Base-by-base conservation (phyloP, 2,888 invertebrate genomes). In the Pachycephus smyrnensis region DNA sequence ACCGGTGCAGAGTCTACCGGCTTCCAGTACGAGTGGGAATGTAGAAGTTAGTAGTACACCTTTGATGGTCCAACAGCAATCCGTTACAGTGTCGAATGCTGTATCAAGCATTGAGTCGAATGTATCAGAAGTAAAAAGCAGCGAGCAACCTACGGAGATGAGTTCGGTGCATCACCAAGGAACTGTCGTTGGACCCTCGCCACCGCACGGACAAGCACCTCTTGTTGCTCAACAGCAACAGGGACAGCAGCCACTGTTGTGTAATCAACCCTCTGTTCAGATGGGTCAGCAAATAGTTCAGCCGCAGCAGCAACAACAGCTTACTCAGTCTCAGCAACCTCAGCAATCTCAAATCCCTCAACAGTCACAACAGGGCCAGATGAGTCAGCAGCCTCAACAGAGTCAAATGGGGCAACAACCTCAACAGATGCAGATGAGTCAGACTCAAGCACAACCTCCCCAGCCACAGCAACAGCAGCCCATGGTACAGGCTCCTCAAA, bases 1-100 rank as follows among this genome's bases (percentile, higher is more conserved):
- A 68, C 86, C 88, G n/a, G 90, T 91, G n/a, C 91, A 91, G 78
- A 88, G 89, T 12, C 79, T 91, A 79, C 91, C 91, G 68, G 88
- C 89, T 23, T 89, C 91, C 31, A 91, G 91, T 81, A 90, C 91
- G 68, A 91, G 89, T 76, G 91, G 89, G 55, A 90, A 86, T 76
- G 80, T 88, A 68, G 91, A 91, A 15, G 88, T 88, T 78, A 83
- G 82, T 69, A 81, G 76, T 37, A 79, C 79, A 35, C 86, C 88
- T 11, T 84, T 88, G n/a, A 80, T 87, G 75, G 71, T 78, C 33
- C 78, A 78, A 33, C 75, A 69, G 37, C 78, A 78, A 31, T 75
- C 78, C 6, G 31, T 68, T 23, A 74, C 69, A 74, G 73, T 35
- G 75, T 76, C 79, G 23, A 79, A 37, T 35, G 69, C 74, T 32